phyloP scores from a whole-genome alignment of 2,113 vertebrate species.

The Plotosus lineatus region DNA sequence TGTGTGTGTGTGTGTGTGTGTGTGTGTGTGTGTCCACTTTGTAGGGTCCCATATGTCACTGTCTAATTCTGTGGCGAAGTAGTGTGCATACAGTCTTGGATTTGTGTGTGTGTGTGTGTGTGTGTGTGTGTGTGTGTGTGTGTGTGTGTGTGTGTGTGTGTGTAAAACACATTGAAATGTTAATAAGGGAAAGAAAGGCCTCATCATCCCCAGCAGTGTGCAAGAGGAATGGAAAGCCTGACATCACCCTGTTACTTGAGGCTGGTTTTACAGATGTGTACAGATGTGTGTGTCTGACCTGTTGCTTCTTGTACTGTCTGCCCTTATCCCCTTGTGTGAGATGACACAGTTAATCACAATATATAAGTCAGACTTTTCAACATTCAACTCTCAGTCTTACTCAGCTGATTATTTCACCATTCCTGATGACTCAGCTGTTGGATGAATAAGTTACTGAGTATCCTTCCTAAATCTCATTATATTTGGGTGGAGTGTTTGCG shows the following conservation, averaged over 20 bases:
- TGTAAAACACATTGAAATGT: conserved; percentile 11
- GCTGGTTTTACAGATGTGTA: conserved; percentile 39
- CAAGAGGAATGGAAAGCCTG: conserved; percentile 49
- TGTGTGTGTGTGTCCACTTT: conserved; percentile 1
- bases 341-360: not conserved
- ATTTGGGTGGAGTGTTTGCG: conserved; percentile 28
- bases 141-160: not conserved
- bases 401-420: conserved; percentile 4
- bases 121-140: not conserved
- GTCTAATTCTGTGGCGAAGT: conserved; percentile 22
- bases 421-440: conserved; percentile 26
- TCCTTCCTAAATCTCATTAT: conserved; percentile 27
- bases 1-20: not conserved
- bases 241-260: conserved; percentile 53
- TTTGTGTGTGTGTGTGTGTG: not conserved
- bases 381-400: not conserved
- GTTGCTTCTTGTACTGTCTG: conserved; percentile 5
- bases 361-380: not conserved
- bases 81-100: not conserved
- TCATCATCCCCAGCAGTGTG: conserved; percentile 39
- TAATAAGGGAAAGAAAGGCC: conserved; percentile 15
- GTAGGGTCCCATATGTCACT: not conserved
- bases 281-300: conserved; percentile 38
- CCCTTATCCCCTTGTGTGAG: not conserved
- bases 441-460: not conserved